Evolutionary conservation across 2,888 invertebrate species (phyloP), one percentile per base, ranked within the genome.

Genomic region (Ceraclea dissimilis): DNA sequence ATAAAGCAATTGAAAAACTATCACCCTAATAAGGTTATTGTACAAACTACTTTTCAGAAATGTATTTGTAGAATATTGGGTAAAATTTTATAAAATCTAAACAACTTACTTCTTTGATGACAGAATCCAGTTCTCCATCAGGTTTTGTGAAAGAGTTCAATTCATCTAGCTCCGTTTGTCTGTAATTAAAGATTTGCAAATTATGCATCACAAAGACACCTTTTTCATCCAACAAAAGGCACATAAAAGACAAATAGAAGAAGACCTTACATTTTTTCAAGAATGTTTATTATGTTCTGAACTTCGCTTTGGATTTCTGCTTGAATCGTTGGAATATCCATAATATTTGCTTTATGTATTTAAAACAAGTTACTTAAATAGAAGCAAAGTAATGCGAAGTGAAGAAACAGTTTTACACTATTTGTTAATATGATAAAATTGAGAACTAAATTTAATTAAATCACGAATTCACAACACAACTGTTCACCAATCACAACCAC

Each of bases 121-220:
- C 57, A 22, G 33, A 17, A 21, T 57, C 58, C 5, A 59, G 46
- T 17, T 4, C 8, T 47, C 60, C 60, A n/a, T 54, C n/a, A 13
- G 50, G 39, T 46, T 57, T 59, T 16, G 54, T 47, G 18, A 61
- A 34, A 13, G 20, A 47, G 48, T 61, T 57, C 16, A 61, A 31
- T 17, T 57, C 57, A 39, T 58, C 55, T 18, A 61, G 22, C 44
- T 61, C 58, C 1, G 51, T 48, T 39, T 52, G 54, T 18, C 58
- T 58, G 34, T 31, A 58, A 58, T 18, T 33, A 2, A 44, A 49
- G 6, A 21, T 4, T 39, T 8, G 5, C 13, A 39, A 34, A 10
- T 11, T 19, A 18, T 19, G 16, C 17, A 34, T 11, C n/a, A 16
- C 34, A 34, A 20, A 2, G 17, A 51, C 10, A 51, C 19, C 33